These are phyloP conservation scores for Melanchra persicariae DNA, from an alignment of 2,888 invertebrate species.

Conservation along the genomic window DNA sequence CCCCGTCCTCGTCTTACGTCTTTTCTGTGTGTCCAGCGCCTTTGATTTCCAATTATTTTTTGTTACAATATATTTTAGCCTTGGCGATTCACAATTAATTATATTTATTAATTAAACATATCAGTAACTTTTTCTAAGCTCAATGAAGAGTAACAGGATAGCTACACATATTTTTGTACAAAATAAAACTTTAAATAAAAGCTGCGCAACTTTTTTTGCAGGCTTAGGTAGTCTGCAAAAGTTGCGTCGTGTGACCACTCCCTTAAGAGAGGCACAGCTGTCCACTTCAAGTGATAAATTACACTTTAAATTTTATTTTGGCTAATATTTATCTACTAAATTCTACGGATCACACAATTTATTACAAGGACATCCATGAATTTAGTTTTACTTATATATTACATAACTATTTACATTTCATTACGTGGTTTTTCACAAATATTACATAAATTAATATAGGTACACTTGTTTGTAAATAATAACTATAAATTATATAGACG, in stretches of 20 bases:
- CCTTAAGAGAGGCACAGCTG: constrained; percentile 5
- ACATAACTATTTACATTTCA: constrained; percentile 76
- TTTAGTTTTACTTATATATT: constrained; percentile 70
- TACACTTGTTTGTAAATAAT: constrained; percentile 1
- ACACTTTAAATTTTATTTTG: constrained; percentile 61
- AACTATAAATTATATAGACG: constrained; percentile 6
- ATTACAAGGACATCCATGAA: constrained; percentile 80
- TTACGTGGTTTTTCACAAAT: constrained; percentile 37
- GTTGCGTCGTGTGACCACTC: constrained; percentile 34
- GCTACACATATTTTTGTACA: constrained; percentile 55
- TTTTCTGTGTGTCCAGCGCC: too few relatives aligned
- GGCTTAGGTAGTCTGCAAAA: constrained; percentile 27
- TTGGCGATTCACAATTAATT: constrained; percentile 55
- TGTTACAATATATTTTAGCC: constrained; percentile 57
- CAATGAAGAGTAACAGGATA: constrained; percentile 61
- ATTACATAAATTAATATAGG: constrained; percentile 9
- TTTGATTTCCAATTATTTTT: constrained; percentile 56
- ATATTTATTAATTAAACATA: constrained; percentile 43
- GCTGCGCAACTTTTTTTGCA: constrained; percentile 14
- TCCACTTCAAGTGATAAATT: constrained; percentile 28
- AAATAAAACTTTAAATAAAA: constrained; percentile 14
- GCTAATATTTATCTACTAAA: constrained; percentile 77
- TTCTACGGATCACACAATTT: constrained; percentile 84
- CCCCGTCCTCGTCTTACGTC: too few relatives aligned
- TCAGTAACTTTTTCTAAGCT: constrained; percentile 60